Conservation (phyloP, 2,888 invertebrate genomes). For the Catocala fraxini region DNA sequence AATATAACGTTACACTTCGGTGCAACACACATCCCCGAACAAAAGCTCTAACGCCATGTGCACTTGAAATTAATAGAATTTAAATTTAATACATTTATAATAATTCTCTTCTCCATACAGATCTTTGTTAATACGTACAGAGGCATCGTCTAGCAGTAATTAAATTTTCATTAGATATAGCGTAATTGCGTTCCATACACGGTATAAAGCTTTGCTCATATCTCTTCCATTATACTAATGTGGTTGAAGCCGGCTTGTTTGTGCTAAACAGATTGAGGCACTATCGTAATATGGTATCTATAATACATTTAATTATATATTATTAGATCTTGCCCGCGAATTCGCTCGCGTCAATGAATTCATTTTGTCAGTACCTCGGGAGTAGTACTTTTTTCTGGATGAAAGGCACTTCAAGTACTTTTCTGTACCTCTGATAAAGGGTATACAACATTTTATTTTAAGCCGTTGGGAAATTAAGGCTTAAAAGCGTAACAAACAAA, state of each 20-base stretch:
- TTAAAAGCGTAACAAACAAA: no score
- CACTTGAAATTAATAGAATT: slow-evolving; percentile 41
- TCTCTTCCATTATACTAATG: slow-evolving; percentile 3
- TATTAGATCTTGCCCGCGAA: no score
- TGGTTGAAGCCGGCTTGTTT: background rate
- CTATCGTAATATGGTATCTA: no score
- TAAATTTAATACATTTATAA: slow-evolving; percentile 44
- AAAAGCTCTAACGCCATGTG: slow-evolving; percentile 19
- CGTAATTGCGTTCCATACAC: slow-evolving; percentile 8
- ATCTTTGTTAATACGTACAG: background rate
- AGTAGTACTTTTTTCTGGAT: no score
- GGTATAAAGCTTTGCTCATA: slow-evolving; percentile 6
- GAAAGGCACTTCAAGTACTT: no score
- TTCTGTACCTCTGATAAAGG: no score
- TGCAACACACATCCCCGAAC: slow-evolving; percentile 20
- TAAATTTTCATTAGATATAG: slow-evolving; percentile 18
- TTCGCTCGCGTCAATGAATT: no score
- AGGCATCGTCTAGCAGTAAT: background rate
- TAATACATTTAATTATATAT: no score
- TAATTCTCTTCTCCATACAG: slow-evolving; percentile 27
- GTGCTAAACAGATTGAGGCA: background rate
- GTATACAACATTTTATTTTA: no score
- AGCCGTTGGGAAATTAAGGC: no score
- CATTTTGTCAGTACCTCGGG: no score
- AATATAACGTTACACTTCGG: slow-evolving; percentile 6